Conservation (phyloP, 2,888 invertebrate genomes). For the Ormyrus rosae region DNA sequence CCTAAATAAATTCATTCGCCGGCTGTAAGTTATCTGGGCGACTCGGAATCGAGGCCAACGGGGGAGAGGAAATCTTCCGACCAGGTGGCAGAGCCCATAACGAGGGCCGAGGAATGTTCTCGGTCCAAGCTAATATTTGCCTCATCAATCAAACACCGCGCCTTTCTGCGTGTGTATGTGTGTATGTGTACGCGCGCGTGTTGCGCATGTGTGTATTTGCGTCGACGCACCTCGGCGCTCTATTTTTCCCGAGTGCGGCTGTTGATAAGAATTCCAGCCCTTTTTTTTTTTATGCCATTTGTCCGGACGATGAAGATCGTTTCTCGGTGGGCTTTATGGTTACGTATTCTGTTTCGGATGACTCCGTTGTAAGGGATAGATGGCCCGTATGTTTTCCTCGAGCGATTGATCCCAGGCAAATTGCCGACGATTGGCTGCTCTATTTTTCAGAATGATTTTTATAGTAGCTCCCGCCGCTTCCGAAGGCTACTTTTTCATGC, state of each 20-base stretch:
- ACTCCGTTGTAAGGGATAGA: background rate
- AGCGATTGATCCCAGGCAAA: background rate
- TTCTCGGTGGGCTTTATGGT: too few relatives aligned
- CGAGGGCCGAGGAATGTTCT: background rate
- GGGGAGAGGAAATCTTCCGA: background rate
- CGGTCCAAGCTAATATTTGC: constrained; percentile 57
- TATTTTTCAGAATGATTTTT: too few relatives aligned
- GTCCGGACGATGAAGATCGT: too few relatives aligned
- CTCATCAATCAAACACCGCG: constrained; percentile 60
- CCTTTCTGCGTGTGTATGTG: background rate
- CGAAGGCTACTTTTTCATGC: too few relatives aligned
- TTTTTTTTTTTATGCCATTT: background rate
- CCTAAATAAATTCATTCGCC: too few relatives aligned
- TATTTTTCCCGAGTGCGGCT: background rate
- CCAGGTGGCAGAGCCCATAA: background rate
- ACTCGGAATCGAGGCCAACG: too few relatives aligned
- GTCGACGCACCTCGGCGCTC: background rate
- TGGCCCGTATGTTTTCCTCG: background rate
- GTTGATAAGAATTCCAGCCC: constrained; percentile 21
- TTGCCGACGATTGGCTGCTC: background rate
- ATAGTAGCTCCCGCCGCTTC: too few relatives aligned
- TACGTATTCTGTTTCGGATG: constrained; percentile 5
- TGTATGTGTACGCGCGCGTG: background rate
- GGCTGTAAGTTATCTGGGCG: too few relatives aligned
- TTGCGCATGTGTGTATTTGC: background rate